Base-by-base conservation (phyloP, 2,797 vertebrate species). In the Sebastes diploproa region DNA sequence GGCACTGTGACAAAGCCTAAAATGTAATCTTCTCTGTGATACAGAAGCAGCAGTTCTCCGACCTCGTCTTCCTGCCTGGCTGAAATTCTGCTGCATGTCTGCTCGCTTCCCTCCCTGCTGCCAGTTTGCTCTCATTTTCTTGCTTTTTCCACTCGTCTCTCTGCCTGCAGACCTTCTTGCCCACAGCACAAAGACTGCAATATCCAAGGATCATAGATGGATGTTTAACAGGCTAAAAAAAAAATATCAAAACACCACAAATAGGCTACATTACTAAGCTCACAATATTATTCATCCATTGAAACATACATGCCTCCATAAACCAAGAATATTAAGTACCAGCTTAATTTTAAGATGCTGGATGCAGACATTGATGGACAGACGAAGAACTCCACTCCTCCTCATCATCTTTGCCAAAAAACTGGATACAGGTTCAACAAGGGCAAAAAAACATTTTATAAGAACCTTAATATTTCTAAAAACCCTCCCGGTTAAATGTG, bases 1-100 rank as follows among this genome's bases (percentile, higher is more conserved):
- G 30, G 7, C 27, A 0, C 32, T 46, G 59, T 59, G 27, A 52
- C 8, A 18, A 58, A 64, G n/a, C 46, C 36, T 22, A 23, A 61
- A 58, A 63, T 22, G 0, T 32, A 34, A 56, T 58, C 23, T 50
- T 52, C 16, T 30, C 36, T n/a, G 20, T 18, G 29, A 64, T 8
- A 60, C n/a, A 66, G 32, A 18, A 20, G 36, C 72, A 18, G 74
- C 70, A 42, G 54, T 36, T 59, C 73, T 70, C 4, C 1, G 7
- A 75, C 68, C 69, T 60, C 11, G 34, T 67, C 27, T 32, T 60
- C 5, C 60, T 63, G 36, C 10, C 30, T 11, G 8, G 42, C 62
- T 72, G 52, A 76, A 42, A 83, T 50, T 62, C 64, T 78, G 70
- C 74, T 59, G 55, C 54, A 61, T 63, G 12, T 22, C 50, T 27